Evolutionary conservation across 2,888 invertebrate species (phyloP).

Genomic region (Catocala fraxini): DNA sequence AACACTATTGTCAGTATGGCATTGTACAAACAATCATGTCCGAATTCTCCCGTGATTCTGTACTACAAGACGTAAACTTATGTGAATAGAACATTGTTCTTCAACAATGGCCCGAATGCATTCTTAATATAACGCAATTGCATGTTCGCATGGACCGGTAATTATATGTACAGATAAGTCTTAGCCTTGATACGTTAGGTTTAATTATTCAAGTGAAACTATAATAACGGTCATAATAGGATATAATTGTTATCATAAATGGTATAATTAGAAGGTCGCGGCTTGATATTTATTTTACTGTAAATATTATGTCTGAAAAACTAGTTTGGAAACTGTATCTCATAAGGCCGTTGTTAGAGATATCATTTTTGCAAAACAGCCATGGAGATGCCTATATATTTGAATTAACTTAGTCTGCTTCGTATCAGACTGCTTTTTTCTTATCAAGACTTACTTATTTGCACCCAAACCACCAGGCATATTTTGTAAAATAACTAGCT

Average conservation of each 20-base stretch:
- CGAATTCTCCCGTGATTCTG: slow-evolving; percentile 43
- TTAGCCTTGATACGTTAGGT: slow-evolving; percentile 51
- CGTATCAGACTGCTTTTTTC: too few species aligned
- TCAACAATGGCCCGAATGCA: slow-evolving; percentile 62
- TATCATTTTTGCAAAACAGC: too few species aligned
- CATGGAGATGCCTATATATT: too few species aligned
- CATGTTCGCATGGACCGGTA: slow-evolving; percentile 50
- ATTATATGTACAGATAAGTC: slow-evolving; percentile 41
- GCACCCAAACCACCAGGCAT: too few species aligned
- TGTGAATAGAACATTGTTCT: slow-evolving; percentile 56
- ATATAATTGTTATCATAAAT: slow-evolving; percentile 26
- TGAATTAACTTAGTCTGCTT: too few species aligned
- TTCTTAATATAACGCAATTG: slow-evolving; percentile 53
- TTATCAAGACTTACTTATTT: too few species aligned
- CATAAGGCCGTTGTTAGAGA: too few species aligned
- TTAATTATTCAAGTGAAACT: slow-evolving; percentile 25
- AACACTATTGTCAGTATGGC: slow-evolving; percentile 41
- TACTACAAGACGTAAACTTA: slow-evolving; percentile 45
- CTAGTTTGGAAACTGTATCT: too few species aligned
- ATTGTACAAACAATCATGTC: slow-evolving; percentile 49
- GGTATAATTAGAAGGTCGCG: slow-evolving; percentile 16
- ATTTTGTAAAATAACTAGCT: too few species aligned
- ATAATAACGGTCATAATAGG: slow-evolving; percentile 26
- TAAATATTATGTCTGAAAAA: too few species aligned
- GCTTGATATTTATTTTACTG: not conserved